These are phyloP conservation scores for Thalassoma bifasciatum DNA, from an alignment of 2,113 vertebrate genomes.

Conservation along the genomic window DNA sequence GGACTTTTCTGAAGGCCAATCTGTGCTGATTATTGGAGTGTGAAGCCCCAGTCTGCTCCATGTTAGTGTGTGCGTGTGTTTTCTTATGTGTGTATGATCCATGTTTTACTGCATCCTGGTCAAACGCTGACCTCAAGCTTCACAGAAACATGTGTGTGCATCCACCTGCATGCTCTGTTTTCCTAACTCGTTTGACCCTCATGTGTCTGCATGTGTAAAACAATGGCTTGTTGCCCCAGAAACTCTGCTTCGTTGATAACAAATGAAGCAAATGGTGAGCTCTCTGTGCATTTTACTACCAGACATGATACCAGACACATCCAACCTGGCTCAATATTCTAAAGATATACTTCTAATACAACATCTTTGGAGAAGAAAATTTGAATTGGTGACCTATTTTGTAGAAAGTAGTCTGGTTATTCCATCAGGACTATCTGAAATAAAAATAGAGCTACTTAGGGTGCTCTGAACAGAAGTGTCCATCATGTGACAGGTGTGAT, in stretches of 20 bases:
- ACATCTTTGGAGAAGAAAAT: conserved; percentile 29
- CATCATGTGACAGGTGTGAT: conserved; percentile 18
- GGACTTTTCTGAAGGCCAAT: conserved; percentile 54
- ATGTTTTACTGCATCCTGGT: conserved; percentile 27
- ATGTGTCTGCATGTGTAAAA: conserved; percentile 1
- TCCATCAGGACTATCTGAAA: conserved; percentile 49
- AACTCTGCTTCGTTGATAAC: conserved; percentile 3
- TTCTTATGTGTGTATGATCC: conserved; percentile 28
- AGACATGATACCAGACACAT: background rate
- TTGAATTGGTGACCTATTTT: conserved; percentile 59
- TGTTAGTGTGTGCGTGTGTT: conserved; percentile 40
- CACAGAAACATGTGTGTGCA: background rate
- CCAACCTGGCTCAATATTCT: background rate
- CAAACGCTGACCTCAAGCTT: conserved; percentile 17
- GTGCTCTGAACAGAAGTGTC: conserved; percentile 47
- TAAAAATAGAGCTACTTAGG: conserved; percentile 56
- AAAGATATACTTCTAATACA: conserved; percentile 46
- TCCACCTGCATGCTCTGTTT: conserved; percentile 17
- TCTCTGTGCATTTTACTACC: background rate
- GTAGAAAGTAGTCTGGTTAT: conserved; percentile 56
- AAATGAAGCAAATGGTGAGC: background rate
- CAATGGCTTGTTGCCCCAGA: background rate
- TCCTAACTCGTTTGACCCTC: conserved; percentile 14
- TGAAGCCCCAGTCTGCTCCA: conserved; percentile 65
- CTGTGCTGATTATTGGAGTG: conserved; percentile 67